Evolutionary conservation across 2,797 vertebrate genomes (phyloP).

Genomic region (Rhabdophis nuchalis): DNA sequence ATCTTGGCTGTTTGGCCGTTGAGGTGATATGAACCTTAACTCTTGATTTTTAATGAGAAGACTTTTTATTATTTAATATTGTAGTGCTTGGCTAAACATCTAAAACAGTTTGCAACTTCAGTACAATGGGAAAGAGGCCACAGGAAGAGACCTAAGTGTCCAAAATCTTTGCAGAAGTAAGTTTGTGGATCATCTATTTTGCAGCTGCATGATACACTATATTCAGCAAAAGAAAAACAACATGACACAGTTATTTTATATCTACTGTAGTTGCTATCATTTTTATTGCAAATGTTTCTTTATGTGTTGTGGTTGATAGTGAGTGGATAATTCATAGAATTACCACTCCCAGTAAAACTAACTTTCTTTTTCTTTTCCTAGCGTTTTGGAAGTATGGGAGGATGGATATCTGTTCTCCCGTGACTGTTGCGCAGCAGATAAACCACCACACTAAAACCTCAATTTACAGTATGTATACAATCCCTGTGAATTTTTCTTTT

Average conservation of each 20-base stretch:
- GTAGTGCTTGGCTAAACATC: not conserved
- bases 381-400: constrained; percentile 15
- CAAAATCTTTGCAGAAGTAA: not conserved
- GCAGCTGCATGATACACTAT: not conserved
- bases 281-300: not conserved
- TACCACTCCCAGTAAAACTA: constrained; percentile 23
- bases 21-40: not conserved
- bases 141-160: not conserved
- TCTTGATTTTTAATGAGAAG: not conserved
- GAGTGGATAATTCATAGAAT: not conserved
- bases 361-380: constrained; percentile 16
- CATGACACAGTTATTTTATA: not conserved
- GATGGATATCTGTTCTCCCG: constrained; percentile 35
- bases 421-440: constrained; percentile 45
- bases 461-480: not conserved
- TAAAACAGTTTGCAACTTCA: not conserved
- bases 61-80: not conserved
- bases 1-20: not conserved
- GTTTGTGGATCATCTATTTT: not conserved
- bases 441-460: not conserved
- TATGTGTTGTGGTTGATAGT: constrained; percentile 50
- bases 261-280: constrained; percentile 48
- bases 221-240: not conserved
- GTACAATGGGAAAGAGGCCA: not conserved
- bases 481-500: not conserved